phyloP scores from a whole-genome alignment of 2,113 vertebrate species.

The Parus major region DNA sequence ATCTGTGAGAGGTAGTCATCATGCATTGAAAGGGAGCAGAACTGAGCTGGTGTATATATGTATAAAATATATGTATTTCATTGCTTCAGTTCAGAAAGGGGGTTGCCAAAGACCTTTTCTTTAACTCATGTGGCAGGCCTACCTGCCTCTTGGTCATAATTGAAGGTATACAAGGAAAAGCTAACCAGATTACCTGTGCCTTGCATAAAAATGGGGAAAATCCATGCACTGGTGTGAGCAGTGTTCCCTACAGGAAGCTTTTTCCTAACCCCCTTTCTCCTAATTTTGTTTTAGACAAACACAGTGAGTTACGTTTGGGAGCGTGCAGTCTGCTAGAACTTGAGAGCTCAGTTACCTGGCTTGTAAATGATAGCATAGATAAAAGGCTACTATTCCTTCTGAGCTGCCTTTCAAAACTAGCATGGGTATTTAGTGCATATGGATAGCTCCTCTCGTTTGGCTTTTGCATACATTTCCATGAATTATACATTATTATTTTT shows the following conservation, averaged over 20 bases:
- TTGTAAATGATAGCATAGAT: background rate
- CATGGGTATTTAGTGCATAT: background rate
- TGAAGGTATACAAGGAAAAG: background rate
- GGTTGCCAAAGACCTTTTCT: background rate
- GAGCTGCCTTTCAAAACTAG: background rate
- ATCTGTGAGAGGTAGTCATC: conserved; percentile 38
- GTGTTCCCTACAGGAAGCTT: background rate
- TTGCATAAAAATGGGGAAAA: background rate
- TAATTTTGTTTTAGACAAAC: background rate
- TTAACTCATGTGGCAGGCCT: background rate
- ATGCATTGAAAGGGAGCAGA: conserved; percentile 32
- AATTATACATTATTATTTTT: background rate
- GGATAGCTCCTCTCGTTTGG: background rate
- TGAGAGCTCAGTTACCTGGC: background rate
- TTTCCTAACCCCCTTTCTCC: background rate
- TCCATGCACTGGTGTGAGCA: background rate
- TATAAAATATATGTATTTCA: background rate
- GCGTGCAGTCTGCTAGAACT: background rate
- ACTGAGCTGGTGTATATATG: background rate
- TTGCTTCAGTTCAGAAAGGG: background rate
- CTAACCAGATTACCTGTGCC: background rate
- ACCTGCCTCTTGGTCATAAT: background rate
- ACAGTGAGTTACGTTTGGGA: accelerated
- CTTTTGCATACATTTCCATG: conserved; percentile 34
- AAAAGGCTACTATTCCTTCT: background rate